phyloP scores from a whole-genome alignment of 2,113 vertebrate species.

The Anhinga anhinga region DNA sequence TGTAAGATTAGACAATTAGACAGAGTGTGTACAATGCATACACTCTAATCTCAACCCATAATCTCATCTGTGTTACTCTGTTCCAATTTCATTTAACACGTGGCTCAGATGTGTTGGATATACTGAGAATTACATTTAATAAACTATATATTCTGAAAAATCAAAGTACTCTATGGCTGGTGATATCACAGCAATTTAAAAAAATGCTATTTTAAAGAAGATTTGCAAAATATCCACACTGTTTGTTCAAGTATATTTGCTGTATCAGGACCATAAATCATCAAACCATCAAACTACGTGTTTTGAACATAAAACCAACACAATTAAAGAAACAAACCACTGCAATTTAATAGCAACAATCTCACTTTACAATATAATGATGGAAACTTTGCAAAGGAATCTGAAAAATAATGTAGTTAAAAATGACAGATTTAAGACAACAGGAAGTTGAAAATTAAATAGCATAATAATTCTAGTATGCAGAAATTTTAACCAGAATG shows the following conservation, averaged over 20 bases:
- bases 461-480: neutral
- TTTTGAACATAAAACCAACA: slow-evolving; percentile 10
- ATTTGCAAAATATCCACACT: neutral
- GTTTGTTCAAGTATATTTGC: neutral
- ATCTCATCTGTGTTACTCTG: neutral
- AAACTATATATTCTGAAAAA: neutral
- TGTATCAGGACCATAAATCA: neutral
- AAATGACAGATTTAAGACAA: slow-evolving; percentile 24
- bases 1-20: neutral
- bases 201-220: neutral
- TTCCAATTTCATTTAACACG: neutral
- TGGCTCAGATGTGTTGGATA: neutral
- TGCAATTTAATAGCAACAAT: slow-evolving; percentile 55
- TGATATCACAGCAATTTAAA: neutral
- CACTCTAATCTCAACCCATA: neutral
- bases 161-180: neutral
- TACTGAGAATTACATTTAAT: neutral
- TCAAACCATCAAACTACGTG: neutral
- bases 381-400: slow-evolving; percentile 22
- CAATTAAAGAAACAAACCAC: slow-evolving; percentile 45
- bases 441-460: slow-evolving; percentile 21
- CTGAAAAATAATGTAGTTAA: neutral
- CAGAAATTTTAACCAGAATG: neutral
- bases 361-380: slow-evolving; percentile 47
- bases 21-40: neutral